Conservation (phyloP, 2,797 vertebrate species). For the Dermochelys coriacea region DNA sequence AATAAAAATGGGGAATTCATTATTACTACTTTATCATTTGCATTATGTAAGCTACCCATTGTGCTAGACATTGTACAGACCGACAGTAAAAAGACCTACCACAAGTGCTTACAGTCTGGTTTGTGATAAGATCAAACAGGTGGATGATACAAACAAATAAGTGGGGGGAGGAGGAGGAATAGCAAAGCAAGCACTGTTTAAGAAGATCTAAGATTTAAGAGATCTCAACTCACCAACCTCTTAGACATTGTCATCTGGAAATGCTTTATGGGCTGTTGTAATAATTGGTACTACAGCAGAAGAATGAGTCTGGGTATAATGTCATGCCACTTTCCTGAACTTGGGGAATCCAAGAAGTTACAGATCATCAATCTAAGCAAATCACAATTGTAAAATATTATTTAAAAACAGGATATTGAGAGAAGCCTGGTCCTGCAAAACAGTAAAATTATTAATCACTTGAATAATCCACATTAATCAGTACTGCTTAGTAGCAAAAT, state of each 20-base stretch:
- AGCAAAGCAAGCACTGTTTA: constrained; percentile 79
- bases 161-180: constrained; percentile 21
- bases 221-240: constrained; percentile 36
- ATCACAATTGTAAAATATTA: constrained; percentile 70
- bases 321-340: constrained; percentile 40
- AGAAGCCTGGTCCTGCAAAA: constrained; percentile 62
- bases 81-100: constrained; percentile 4
- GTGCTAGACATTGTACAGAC: not conserved
- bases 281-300: not conserved
- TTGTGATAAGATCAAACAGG: constrained; percentile 12
- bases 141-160: constrained; percentile 22
- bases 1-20: rapidly evolving
- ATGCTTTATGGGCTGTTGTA: constrained; percentile 36
- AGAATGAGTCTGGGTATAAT: constrained; percentile 14
- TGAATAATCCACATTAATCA: constrained; percentile 79
- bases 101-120: not conserved
- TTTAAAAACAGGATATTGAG: constrained; percentile 55
- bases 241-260: constrained; percentile 49
- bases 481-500: constrained; percentile 62
- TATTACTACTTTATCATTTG: not conserved
- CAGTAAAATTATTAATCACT: constrained; percentile 77
- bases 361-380: constrained; percentile 56
- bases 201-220: too few relatives aligned
- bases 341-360: constrained; percentile 51
- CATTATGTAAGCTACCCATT: constrained; percentile 15